These are phyloP conservation scores for Sterrhoptilus dennistouni DNA, from an alignment of 2,113 vertebrate genomes.

Conservation along the genomic window DNA sequence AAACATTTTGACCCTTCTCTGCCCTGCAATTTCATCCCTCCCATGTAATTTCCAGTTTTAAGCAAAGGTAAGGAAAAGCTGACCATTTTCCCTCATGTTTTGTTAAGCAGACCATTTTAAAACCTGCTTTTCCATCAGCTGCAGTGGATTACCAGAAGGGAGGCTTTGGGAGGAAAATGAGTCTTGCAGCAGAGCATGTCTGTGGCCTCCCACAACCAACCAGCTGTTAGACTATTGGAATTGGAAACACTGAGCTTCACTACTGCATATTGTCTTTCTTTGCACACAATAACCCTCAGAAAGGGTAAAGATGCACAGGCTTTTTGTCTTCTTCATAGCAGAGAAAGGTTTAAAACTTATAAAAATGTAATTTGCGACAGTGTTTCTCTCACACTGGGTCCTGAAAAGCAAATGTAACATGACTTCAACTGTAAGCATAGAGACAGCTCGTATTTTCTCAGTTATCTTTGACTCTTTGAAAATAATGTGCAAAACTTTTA, in stretches of 20 bases:
- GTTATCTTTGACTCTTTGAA: background rate
- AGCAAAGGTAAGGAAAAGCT: background rate
- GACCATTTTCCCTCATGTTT: background rate
- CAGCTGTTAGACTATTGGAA: background rate
- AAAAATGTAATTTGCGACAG: background rate
- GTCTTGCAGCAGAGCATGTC: background rate
- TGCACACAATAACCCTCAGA: background rate
- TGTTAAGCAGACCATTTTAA: background rate
- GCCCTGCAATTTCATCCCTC: background rate
- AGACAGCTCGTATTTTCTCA: background rate
- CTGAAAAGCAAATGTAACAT: background rate
- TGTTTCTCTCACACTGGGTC: background rate
- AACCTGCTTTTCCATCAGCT: background rate
- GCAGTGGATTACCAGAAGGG: background rate
- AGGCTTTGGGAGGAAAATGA: background rate
- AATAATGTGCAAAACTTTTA: background rate
- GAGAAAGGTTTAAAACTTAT: background rate
- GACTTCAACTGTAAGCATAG: background rate
- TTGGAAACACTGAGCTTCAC: background rate
- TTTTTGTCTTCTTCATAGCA: background rate
- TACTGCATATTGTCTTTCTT: background rate
- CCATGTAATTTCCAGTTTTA: background rate
- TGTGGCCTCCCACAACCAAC: background rate
- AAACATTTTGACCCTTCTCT: background rate
- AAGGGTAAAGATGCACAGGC: background rate